Conservation (phyloP, 1,140 invertebrate species). For the Lucilia cuprina region DNA sequence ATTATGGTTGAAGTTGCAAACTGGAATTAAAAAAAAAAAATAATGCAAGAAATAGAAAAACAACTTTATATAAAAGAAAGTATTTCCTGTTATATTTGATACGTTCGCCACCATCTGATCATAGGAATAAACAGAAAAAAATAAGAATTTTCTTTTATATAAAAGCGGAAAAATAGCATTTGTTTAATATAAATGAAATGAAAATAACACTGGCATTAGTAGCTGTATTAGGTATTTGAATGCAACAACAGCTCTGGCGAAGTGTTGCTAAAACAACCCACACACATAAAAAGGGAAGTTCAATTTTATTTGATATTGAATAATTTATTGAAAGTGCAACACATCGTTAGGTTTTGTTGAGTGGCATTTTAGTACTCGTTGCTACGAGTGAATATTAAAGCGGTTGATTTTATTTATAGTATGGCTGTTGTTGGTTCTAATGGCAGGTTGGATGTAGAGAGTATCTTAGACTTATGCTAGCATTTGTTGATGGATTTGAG, state of each 20-base stretch:
- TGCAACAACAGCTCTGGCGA: not conserved
- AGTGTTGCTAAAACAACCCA: not conserved
- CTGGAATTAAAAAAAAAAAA: not conserved
- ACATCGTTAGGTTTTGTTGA: conserved; percentile 2
- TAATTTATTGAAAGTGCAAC: conserved; percentile 11
- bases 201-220: not conserved
- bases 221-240: not conserved
- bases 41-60: not conserved
- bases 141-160: no score
- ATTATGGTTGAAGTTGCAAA: conserved; percentile 8
- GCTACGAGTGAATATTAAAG: no score
- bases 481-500: no score
- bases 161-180: not conserved
- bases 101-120: no score
- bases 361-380: not conserved
- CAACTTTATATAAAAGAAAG: not conserved
- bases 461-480: no score
- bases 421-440: no score
- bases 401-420: no score
- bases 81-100: not conserved
- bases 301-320: conserved; percentile 6
- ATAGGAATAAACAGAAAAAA: not conserved
- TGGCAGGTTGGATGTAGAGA: no score
- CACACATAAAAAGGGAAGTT: not conserved
- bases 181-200: not conserved